Conservation (phyloP, 2,113 vertebrate species). For the Periophthalmus modestus region DNA sequence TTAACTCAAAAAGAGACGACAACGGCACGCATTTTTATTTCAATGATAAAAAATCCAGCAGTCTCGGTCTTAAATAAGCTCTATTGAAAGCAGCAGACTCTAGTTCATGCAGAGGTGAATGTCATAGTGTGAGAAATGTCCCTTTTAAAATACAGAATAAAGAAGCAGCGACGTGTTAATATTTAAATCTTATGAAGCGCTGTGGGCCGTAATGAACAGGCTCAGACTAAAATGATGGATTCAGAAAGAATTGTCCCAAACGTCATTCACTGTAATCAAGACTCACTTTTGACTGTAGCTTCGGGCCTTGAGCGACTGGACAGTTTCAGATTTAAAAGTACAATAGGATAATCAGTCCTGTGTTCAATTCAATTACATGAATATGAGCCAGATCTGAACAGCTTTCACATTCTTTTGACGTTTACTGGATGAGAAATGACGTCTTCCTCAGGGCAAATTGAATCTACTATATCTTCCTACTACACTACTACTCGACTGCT, state of each 20-base stretch:
- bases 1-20: neutral
- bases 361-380: neutral
- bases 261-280: conserved; percentile 9
- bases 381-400: neutral
- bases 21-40: neutral
- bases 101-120: neutral
- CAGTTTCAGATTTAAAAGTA: neutral
- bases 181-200: conserved; percentile 5
- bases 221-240: conserved; percentile 16
- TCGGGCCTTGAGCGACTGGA: neutral
- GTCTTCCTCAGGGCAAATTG: neutral
- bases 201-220: conserved; percentile 8
- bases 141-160: neutral
- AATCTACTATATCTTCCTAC: neutral
- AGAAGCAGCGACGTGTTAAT: neutral
- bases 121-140: neutral
- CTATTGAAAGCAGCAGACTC: neutral
- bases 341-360: neutral
- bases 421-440: neutral
- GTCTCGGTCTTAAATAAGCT: neutral
- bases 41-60: neutral
- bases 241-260: conserved; percentile 4
- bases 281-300: conserved; percentile 14
- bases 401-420: too few relatives aligned
- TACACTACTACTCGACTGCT: neutral